Conservation (phyloP, 1,140 invertebrate genomes). For the Pseudobourletiella spinata region DNA sequence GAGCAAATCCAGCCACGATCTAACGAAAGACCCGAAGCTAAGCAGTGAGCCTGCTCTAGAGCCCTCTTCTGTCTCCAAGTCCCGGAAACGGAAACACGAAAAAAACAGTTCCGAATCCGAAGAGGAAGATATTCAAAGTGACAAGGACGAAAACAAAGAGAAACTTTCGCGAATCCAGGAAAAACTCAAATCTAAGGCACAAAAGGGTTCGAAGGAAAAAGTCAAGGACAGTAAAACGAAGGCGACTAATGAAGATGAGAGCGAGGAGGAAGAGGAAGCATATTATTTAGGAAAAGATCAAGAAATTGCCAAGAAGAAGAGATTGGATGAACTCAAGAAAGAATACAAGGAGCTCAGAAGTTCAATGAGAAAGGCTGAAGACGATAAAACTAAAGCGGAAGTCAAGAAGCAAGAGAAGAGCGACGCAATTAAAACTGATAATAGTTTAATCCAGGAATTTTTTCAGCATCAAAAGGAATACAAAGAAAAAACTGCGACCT, state of each 20-base stretch:
- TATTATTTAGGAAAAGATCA: slow-evolving; percentile 61
- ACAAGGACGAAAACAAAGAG: background rate
- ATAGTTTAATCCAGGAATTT: slow-evolving; percentile 61
- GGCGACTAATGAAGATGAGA: background rate
- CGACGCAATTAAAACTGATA: slow-evolving; percentile 43
- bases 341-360: slow-evolving; percentile 49
- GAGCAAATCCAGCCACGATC: slow-evolving; percentile 85
- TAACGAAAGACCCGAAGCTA: slow-evolving; percentile 79
- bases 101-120: background rate
- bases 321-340: slow-evolving; percentile 48
- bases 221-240: too few relatives aligned
- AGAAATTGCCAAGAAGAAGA: slow-evolving; percentile 54
- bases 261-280: slow-evolving; percentile 35
- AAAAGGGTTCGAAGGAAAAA: slow-evolving; percentile 23
- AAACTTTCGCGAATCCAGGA: slow-evolving; percentile 10
- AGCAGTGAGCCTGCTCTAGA: slow-evolving; percentile 54
- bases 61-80: background rate
- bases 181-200: slow-evolving; percentile 25
- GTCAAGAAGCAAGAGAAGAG: slow-evolving; percentile 41
- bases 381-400: slow-evolving; percentile 38
- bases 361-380: slow-evolving; percentile 53
- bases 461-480: slow-evolving; percentile 68
- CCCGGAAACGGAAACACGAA: slow-evolving; percentile 4
- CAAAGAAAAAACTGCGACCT: slow-evolving; percentile 53
- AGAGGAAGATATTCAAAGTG: background rate